A percentile compares a stretch with the other conserved stretches of the same genome.
These are phyloP conservation scores for Podarcis muralis DNA, from an alignment of 2,113 vertebrate species.

Conservation along the genomic window DNA sequence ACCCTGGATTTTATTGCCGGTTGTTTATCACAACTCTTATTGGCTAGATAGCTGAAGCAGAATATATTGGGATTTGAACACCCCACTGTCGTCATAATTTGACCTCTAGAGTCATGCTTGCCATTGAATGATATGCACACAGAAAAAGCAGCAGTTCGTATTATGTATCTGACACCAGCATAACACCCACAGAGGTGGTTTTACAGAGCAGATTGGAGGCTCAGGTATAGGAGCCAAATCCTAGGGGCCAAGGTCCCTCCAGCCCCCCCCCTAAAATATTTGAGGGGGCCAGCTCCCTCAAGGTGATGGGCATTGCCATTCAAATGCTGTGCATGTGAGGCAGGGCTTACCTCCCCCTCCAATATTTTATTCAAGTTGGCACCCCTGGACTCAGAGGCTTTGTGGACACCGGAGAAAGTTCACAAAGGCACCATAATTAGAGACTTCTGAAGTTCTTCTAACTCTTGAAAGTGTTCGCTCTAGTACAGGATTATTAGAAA, in stretches of 20 bases:
- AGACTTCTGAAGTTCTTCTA: neutral
- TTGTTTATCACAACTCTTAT: conserved; percentile 8
- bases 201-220: neutral
- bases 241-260: too few species aligned
- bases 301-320: too few species aligned
- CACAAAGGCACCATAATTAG: neutral
- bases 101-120: conserved; percentile 11
- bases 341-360: too few species aligned
- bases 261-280: too few species aligned
- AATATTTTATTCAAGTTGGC: too few species aligned
- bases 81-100: neutral
- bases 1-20: neutral
- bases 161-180: neutral
- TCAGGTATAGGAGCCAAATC: too few species aligned
- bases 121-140: neutral
- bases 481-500: neutral
- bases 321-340: too few species aligned
- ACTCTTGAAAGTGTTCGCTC: neutral
- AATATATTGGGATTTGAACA: neutral
- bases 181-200: neutral
- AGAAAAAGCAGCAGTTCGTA: neutral
- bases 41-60: neutral
- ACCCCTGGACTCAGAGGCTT: too few species aligned
- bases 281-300: too few species aligned
- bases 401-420: too few species aligned